phyloP scores from a whole-genome alignment of 2,113 vertebrate species.

The Craseonycteris thonglongyai region DNA sequence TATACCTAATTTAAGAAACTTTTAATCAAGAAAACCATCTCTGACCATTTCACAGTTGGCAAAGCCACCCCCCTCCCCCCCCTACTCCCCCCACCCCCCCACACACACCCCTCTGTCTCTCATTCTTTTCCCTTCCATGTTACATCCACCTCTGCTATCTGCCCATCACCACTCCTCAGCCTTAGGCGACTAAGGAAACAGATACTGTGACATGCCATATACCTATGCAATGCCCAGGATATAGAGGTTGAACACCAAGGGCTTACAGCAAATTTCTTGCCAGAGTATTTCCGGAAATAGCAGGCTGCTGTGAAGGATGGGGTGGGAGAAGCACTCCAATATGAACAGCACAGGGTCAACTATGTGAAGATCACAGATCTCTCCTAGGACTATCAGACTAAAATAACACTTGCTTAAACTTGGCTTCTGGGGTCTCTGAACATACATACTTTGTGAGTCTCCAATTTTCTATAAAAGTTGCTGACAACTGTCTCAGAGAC shows the following conservation, averaged over 20 bases:
- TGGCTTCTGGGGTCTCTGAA: background rate
- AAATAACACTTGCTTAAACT: background rate
- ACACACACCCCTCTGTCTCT: background rate
- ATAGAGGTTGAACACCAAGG: background rate
- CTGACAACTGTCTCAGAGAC: background rate
- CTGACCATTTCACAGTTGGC: background rate
- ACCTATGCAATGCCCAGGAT: background rate
- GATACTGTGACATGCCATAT: background rate
- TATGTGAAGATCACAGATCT: background rate
- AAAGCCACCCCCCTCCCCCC: no score
- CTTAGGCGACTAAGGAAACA: background rate
- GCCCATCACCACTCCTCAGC: background rate
- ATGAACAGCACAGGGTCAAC: background rate
- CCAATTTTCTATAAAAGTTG: background rate
- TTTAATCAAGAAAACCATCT: background rate
- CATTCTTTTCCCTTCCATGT: background rate
- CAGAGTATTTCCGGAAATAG: background rate
- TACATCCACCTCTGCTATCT: background rate
- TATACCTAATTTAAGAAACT: background rate
- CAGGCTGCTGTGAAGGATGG: background rate
- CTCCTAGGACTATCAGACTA: background rate
- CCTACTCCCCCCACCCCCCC: no score
- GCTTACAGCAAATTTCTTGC: background rate
- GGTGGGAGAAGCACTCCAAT: background rate
- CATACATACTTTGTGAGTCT: fast-evolving